A percentile compares a stretch with the other conserved stretches of the same genome.
Conservation (phyloP, 2,888 invertebrate species). For the Nephrotoma appendiculata region DNA sequence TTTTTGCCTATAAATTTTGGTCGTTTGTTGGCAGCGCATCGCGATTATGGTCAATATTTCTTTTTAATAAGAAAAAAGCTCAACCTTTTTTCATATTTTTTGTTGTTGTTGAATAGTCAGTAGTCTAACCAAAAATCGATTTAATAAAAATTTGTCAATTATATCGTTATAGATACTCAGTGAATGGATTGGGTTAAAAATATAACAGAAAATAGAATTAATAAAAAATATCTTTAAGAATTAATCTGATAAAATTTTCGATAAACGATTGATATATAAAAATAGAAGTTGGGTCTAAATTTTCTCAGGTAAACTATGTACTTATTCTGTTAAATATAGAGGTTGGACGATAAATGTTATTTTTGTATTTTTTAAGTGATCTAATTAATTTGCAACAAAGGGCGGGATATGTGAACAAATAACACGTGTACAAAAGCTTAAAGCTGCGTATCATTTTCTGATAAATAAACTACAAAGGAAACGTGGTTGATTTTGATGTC, state of each 20-base stretch:
- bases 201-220: not conserved
- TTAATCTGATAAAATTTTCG: not conserved
- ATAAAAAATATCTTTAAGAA: not conserved
- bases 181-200: not conserved
- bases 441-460: not conserved
- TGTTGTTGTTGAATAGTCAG: not conserved
- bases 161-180: not conserved
- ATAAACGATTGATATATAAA: not conserved
- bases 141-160: not conserved
- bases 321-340: not conserved
- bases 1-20: not conserved
- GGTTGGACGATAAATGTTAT: not conserved
- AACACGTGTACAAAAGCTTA: not conserved
- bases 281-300: not conserved
- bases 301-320: not conserved
- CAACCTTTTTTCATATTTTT: not conserved
- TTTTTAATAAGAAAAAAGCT: not conserved
- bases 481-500: not conserved
- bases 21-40: not conserved
- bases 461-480: not conserved
- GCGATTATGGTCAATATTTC: not conserved
- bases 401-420: not conserved
- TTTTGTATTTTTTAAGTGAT: not conserved
- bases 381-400: not conserved
- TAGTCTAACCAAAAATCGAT: not conserved